These are phyloP conservation scores for Erythrocercus mccallii DNA, from an alignment of 2,113 vertebrate species.

Conservation along the genomic window DNA sequence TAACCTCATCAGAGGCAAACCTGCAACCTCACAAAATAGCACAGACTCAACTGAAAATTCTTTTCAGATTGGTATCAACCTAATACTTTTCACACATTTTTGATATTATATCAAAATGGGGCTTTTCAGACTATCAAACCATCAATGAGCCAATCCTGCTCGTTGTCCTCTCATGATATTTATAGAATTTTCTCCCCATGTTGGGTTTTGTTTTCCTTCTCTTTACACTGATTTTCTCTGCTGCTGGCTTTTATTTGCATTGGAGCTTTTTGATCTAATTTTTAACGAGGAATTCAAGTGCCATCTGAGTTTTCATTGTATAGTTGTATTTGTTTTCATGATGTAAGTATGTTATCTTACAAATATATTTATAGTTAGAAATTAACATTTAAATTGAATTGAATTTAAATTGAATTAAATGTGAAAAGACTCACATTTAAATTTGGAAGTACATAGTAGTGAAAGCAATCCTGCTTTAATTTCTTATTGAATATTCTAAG, in stretches of 20 bases:
- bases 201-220: neutral
- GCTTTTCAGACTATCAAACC: neutral
- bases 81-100: neutral
- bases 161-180: neutral
- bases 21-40: neutral
- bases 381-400: neutral
- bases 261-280: neutral
- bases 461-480: neutral
- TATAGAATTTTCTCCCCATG: fast-evolving
- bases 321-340: neutral
- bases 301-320: neutral
- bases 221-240: neutral
- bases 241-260: neutral
- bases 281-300: neutral
- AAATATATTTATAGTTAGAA: neutral
- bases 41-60: neutral
- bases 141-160: neutral
- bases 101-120: neutral
- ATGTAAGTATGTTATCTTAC: neutral
- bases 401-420: too few relatives aligned
- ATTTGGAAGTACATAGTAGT: neutral
- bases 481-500: neutral
- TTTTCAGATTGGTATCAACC: neutral
- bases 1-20: neutral
- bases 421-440: neutral